Evolutionary conservation across 2,888 invertebrate genomes (phyloP).

Genomic region (Eubasilissa splendida): DNA sequence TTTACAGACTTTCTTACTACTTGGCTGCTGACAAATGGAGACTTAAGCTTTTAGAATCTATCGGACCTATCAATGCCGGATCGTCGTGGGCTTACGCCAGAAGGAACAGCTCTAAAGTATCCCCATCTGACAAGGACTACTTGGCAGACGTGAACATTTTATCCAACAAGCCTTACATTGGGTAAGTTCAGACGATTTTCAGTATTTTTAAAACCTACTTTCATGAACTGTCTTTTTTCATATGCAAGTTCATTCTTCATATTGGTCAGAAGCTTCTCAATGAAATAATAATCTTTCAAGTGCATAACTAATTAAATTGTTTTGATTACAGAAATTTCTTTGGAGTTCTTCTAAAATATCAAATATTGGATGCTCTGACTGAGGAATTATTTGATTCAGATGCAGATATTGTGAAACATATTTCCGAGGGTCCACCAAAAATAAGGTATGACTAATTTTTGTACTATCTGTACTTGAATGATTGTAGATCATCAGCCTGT

Average conservation of each 20-base stretch:
- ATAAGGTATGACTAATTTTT: conserved; percentile 65
- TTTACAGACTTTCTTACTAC: conserved; percentile 71
- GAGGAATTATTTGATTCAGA: conserved; percentile 69
- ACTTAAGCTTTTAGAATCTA: conserved; percentile 67
- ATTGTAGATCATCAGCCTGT: not conserved
- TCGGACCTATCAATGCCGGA: conserved; percentile 64
- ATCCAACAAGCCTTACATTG: conserved; percentile 73
- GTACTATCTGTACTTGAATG: not conserved
- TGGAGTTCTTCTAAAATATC: conserved; percentile 73
- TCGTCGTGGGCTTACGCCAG: conserved; percentile 72
- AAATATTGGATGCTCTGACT: conserved; percentile 71
- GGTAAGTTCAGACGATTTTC: conserved; percentile 63
- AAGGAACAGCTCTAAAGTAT: conserved; percentile 68
- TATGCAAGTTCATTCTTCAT: no score
- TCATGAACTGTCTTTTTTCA: no score
- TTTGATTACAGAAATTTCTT: conserved; percentile 71
- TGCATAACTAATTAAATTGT: not conserved
- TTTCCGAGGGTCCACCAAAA: conserved; percentile 64
- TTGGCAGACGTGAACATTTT: conserved; percentile 70
- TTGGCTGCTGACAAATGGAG: conserved; percentile 74
- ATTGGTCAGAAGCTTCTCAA: no score
- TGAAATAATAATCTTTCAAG: no score
- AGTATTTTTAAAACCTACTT: no score
- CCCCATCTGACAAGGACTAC: conserved; percentile 69
- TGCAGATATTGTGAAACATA: conserved; percentile 67